These are phyloP conservation scores for Dasysyrphus albostriatus DNA, from an alignment of 2,888 invertebrate genomes.

Conservation along the genomic window DNA sequence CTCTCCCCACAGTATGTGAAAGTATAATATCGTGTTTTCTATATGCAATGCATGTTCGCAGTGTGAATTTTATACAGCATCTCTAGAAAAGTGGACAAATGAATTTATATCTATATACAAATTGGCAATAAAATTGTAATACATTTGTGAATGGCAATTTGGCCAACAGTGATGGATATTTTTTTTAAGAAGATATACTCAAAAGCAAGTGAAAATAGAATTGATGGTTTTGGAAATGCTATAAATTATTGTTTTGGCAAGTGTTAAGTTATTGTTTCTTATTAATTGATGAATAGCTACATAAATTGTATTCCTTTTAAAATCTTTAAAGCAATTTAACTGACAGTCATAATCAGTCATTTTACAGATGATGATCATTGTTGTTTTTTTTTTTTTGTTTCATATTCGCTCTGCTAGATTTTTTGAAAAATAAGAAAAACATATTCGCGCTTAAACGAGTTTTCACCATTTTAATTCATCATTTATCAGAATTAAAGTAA, in stretches of 20 bases:
- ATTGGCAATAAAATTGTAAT: conserved; percentile 50
- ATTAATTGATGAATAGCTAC: no score
- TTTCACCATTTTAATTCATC: no score
- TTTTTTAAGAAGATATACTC: neutral
- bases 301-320: no score
- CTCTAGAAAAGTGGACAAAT: conserved; percentile 6
- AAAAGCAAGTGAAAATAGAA: neutral
- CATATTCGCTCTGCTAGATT: no score
- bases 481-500: no score
- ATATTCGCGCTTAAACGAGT: no score
- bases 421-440: no score
- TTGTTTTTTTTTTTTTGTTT: no score
- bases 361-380: no score
- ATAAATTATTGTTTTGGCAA: neutral
- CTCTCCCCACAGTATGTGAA: neutral
- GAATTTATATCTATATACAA: conserved; percentile 23
- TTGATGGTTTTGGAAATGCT: neutral
- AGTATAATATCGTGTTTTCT: neutral
- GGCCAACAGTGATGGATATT: conserved; percentile 7
- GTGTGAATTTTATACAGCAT: neutral
- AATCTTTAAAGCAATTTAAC: no score
- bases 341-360: no score
- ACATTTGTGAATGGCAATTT: conserved; percentile 45
- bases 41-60: neutral
- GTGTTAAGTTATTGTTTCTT: no score